Percentiles rank a stretch among this genome's conserved stretches.
phyloP scores from a whole-genome alignment of 2,113 vertebrate species.

The Myotis brandtii region DNA sequence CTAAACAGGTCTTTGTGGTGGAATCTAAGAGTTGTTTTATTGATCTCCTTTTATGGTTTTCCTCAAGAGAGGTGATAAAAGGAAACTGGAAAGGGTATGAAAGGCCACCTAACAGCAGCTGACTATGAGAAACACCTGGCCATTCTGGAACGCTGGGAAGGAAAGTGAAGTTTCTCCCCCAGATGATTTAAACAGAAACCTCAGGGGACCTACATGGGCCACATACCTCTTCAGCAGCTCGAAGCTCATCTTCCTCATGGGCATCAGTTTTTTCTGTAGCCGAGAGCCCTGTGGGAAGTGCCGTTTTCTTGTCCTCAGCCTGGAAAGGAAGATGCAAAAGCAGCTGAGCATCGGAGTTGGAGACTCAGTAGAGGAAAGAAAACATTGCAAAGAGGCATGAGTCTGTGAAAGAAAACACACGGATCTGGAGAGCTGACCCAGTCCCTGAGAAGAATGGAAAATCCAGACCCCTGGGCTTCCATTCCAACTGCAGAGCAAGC shows the following conservation, averaged over 20 bases:
- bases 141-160: background rate
- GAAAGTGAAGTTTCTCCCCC: background rate
- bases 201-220: background rate
- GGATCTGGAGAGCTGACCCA: background rate
- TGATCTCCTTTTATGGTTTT: background rate
- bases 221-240: conserved; percentile 94
- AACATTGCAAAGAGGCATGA: background rate
- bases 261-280: conserved; percentile 86
- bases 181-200: background rate
- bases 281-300: conserved; percentile 79
- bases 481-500: accelerated
- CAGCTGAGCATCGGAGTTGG: background rate
- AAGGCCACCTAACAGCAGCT: background rate
- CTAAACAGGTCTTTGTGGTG: background rate
- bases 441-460: background rate
- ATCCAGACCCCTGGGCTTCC: background rate
- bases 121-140: background rate
- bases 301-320: conserved; percentile 89
- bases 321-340: conserved; percentile 75
- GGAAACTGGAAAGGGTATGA: background rate
- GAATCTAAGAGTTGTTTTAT: background rate
- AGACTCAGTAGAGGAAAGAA: background rate
- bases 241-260: conserved; percentile 92
- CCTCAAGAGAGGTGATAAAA: background rate
- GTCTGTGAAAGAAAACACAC: background rate